These are phyloP conservation scores for Lacerta viridis DNA, from an alignment of 2,797 vertebrate genomes.

Conservation along the genomic window DNA sequence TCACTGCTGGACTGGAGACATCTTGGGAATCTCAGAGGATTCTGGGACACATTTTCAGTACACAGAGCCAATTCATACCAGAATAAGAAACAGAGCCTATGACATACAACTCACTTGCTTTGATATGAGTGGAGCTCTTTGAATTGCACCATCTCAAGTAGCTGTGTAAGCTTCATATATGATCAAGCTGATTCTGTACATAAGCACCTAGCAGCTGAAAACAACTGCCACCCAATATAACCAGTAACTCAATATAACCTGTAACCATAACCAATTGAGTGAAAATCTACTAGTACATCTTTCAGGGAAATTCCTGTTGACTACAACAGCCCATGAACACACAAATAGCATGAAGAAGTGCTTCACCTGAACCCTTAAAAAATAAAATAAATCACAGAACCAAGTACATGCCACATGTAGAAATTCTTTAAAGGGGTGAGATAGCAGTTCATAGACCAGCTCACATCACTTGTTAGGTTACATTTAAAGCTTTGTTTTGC, in stretches of 20 bases:
- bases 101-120: neutral
- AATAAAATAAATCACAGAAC: conserved; percentile 1
- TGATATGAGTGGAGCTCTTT: neutral
- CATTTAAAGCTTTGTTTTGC: conserved; percentile 24
- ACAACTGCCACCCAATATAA: neutral
- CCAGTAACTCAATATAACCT: neutral
- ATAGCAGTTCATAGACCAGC: neutral
- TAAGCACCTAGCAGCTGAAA: neutral
- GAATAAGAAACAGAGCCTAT: neutral
- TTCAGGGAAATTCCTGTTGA: neutral
- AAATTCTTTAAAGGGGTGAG: neutral
- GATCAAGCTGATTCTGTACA: too few relatives aligned
- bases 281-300: neutral
- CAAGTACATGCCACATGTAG: neutral
- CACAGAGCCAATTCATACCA: too few relatives aligned
- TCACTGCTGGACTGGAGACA: neutral
- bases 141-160: neutral
- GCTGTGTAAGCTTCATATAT: neutral
- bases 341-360: neutral
- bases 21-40: neutral
- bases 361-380: neutral
- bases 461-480: conserved; percentile 12
- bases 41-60: neutral
- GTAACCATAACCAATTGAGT: too few relatives aligned
- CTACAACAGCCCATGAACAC: neutral